These are phyloP conservation scores for Aradophagus sp. DNA, from an alignment of 1,140 invertebrate genomes.

Conservation along the genomic window DNA sequence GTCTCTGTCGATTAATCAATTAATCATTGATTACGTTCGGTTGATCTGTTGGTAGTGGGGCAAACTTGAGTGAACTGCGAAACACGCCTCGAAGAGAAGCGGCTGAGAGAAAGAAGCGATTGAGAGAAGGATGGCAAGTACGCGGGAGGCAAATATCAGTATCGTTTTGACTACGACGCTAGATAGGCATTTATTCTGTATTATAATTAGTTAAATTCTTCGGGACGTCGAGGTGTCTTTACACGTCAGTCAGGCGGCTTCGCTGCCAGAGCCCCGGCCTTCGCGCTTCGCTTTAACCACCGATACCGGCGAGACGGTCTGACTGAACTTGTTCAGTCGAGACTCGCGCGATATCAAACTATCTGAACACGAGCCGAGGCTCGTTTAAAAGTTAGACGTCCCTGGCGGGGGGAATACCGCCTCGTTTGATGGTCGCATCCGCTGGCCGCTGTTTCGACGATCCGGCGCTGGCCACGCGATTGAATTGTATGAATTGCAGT, in stretches of 20 bases:
- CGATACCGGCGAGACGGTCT: slow-evolving; percentile 65
- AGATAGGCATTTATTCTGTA: slow-evolving; percentile 75
- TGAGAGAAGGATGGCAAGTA: slow-evolving; percentile 28
- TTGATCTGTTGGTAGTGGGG: slow-evolving; percentile 59
- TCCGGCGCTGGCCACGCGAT: not conserved
- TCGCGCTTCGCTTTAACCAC: slow-evolving; percentile 57
- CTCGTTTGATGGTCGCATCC: slow-evolving; percentile 6
- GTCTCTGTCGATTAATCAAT: slow-evolving; percentile 53
- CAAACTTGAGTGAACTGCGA: slow-evolving; percentile 70
- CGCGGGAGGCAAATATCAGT: slow-evolving; percentile 65
- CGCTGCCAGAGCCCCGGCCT: slow-evolving; percentile 72
- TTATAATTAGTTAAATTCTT: slow-evolving; percentile 77
- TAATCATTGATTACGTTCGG: slow-evolving; percentile 44
- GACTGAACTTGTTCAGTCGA: slow-evolving; percentile 72
- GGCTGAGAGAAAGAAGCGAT: slow-evolving; percentile 28
- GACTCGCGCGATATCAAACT: slow-evolving; percentile 72
- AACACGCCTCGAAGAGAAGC: too few relatives aligned
- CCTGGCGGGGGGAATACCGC: slow-evolving; percentile 52
- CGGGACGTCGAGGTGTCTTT: slow-evolving; percentile 75
- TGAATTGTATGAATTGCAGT: slow-evolving; percentile 5
- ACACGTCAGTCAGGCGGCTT: slow-evolving; percentile 74
- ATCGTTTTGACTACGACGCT: slow-evolving; percentile 70
- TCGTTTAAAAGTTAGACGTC: slow-evolving; percentile 71
- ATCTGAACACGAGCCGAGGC: slow-evolving; percentile 73
- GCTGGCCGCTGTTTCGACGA: too few relatives aligned